These are phyloP conservation scores for Chionis minor DNA, from an alignment of 2,113 vertebrate species.

Conservation along the genomic window DNA sequence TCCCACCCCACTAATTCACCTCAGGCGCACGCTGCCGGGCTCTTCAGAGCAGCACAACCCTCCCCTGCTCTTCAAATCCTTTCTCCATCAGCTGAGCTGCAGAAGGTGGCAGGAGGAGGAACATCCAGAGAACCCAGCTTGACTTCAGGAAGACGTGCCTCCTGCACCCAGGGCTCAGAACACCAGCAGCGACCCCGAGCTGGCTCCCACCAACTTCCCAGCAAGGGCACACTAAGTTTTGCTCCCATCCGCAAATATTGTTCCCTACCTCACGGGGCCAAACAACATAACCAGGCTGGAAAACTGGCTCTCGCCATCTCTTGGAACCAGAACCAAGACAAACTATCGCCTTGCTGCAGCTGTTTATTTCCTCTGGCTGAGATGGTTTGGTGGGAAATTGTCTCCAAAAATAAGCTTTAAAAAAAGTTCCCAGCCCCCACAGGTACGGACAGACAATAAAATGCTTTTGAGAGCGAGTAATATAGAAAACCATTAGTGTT, in stretches of 20 bases:
- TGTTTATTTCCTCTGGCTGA: conserved; percentile 2
- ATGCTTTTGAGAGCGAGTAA: neutral
- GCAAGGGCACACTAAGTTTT: neutral
- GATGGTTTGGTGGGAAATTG: neutral
- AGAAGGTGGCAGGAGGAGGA: neutral
- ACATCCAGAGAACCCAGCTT: neutral
- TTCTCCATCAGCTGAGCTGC: neutral
- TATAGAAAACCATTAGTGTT: neutral
- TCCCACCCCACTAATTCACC: neutral
- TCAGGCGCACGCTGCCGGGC: neutral
- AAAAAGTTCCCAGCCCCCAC: neutral
- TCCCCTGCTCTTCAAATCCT: neutral
- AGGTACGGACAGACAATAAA: conserved; percentile 23
- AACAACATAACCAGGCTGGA: neutral
- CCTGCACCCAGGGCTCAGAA: neutral
- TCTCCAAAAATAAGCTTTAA: neutral
- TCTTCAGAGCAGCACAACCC: neutral
- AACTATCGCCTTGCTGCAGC: neutral
- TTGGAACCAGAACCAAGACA: neutral
- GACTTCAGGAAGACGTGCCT: neutral
- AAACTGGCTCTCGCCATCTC: neutral
- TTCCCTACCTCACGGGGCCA: neutral
- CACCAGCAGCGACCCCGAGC: fast-evolving
- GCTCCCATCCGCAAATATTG: neutral
- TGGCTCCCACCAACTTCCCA: neutral